Conservation (phyloP, 1,140 invertebrate genomes). For the Rhopalosiphum maidis region DNA sequence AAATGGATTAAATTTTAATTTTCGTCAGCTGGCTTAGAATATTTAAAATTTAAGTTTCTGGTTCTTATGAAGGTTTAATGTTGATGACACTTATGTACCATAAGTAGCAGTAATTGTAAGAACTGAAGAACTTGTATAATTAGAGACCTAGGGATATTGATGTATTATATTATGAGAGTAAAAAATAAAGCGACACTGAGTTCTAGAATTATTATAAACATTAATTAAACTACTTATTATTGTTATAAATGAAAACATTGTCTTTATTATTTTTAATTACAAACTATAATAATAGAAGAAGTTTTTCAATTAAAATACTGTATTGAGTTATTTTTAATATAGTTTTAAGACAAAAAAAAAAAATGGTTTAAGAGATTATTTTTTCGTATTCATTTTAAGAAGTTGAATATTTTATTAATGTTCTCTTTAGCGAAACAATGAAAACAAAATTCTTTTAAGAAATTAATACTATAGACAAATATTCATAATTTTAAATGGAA, state of each 20-base stretch:
- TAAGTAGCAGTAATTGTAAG: not conserved
- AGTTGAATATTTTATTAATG: not conserved
- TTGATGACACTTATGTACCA: not conserved
- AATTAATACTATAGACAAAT: not conserved
- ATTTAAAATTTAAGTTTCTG: not conserved
- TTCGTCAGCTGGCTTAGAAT: not conserved
- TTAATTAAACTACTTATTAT: not conserved
- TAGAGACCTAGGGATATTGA: not conserved
- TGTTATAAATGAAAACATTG: not conserved
- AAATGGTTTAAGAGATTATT: not conserved
- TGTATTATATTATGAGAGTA: not conserved
- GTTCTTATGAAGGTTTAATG: not conserved
- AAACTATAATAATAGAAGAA: not conserved
- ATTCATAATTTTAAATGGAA: not conserved
- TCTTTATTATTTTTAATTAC: not conserved
- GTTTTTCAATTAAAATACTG: slow-evolving; percentile 22
- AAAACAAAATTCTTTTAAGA: slow-evolving; percentile 4
- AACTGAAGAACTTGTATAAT: not conserved
- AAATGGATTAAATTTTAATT: not conserved
- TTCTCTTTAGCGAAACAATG: not conserved
- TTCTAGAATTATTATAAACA: not conserved
- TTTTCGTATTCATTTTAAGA: slow-evolving; percentile 3
- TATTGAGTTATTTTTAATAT: slow-evolving; percentile 1
- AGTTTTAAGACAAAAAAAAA: not conserved
- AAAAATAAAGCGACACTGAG: not conserved